Base-by-base conservation (phyloP, 2,888 invertebrate species). In the Himalopsyche japonica region DNA sequence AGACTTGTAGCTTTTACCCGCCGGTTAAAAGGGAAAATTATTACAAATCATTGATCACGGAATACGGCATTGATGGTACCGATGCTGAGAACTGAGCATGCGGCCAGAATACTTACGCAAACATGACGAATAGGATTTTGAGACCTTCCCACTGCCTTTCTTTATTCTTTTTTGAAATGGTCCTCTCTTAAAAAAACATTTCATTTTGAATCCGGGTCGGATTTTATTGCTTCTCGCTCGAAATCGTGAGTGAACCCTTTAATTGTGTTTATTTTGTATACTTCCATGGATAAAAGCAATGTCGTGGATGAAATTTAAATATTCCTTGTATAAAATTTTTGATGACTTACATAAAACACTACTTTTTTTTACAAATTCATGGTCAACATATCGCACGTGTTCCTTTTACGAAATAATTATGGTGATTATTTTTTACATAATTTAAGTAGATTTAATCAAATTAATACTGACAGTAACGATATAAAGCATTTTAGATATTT, bases 31-130 rank as follows among this genome's bases (percentile, higher is more conserved):
- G 79, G 86, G 47, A 80, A 86, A 86, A 84, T 86, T 86, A 86
- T 86, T 84, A 57, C 84, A 84, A 82, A 82, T 82, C 86, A 86
- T 86, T 86, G 82, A 86, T 84, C 86, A 86, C 84, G 82, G 37
- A 47, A 79, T 37, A 37, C 57, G 76, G 37, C 47, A 48, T 47
- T 48, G 47, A 27, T 27, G 47, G 79, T 79, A 47, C 48, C 43
- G 43, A 48, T n/a, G 20, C 30, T 30, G 48, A 18, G n/a, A 79
- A 48, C 43, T 30, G 79, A 43, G 20, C 47, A n/a, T 82, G 77
- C 82, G 84, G 24, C 82, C 82, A 30, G 34, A 24, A 37, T 30
- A 82, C 64, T 82, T 64, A 48, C 47, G 48, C 78, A 76, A 85
- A 81, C 81, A 81, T 83, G 81, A 70, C 77, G 49, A 79, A 82